phyloP scores from a whole-genome alignment of 2,113 vertebrate genomes.

The Probosciger aterrimus region DNA sequence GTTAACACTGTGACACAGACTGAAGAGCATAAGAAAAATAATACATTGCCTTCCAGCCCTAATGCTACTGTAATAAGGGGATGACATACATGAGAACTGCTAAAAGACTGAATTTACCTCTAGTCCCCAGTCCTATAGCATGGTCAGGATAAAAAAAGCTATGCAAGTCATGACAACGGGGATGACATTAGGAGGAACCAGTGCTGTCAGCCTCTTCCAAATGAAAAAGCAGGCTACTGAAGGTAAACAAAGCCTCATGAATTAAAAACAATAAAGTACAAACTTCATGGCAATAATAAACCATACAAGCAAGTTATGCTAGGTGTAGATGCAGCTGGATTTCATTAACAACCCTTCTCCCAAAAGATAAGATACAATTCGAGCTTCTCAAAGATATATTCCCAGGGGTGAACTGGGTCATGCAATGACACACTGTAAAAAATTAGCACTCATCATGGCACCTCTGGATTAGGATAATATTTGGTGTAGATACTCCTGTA shows the following conservation, averaged over 20 bases:
- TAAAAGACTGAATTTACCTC: not conserved
- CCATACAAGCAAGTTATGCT: not conserved
- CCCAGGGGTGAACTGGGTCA: not conserved
- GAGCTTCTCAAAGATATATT: not conserved
- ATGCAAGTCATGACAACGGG: not conserved
- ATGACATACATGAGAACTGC: not conserved
- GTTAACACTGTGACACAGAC: not conserved
- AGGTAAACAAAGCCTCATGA: not conserved
- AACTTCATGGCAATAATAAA: not conserved
- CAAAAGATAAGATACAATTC: not conserved
- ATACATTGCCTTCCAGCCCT: not conserved
- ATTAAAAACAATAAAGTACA: not conserved
- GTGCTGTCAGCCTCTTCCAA: not conserved
- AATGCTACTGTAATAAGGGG: not conserved
- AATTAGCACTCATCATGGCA: not conserved
- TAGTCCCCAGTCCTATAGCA: not conserved
- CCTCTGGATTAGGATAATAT: not conserved
- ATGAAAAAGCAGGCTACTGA: not conserved
- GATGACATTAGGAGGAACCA: not conserved
- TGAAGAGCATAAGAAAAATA: conserved; percentile 20
- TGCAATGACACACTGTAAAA: rapidly evolving
- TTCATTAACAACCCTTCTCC: not conserved
- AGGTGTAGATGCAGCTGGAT: not conserved
- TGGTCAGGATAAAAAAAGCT: not conserved
- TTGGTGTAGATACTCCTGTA: not conserved